phyloP scores from a whole-genome alignment of 2,888 invertebrate species.

The Sphaeridia pumilis region DNA sequence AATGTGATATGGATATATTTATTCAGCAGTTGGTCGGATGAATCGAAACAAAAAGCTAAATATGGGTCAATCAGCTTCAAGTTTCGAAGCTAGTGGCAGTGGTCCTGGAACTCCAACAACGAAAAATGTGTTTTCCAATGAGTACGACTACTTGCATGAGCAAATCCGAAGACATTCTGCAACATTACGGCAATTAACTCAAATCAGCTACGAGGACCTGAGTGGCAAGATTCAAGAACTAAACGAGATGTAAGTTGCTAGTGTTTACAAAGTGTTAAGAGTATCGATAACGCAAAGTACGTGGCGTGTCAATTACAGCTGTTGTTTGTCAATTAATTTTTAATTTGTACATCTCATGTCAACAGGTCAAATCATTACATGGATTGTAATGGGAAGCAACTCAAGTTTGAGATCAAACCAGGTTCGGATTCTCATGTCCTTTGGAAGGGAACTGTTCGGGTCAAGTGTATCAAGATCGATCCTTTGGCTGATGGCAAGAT shows the following conservation, averaged over 20 bases:
- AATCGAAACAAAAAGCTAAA: too few relatives aligned
- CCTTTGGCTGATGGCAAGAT: conserved; percentile 44
- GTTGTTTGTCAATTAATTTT: background rate
- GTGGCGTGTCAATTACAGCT: background rate
- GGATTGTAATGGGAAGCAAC: conserved; percentile 50
- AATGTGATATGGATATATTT: too few relatives aligned
- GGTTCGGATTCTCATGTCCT: conserved; percentile 50
- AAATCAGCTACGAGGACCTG: conserved; percentile 49
- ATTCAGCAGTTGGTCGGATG: too few relatives aligned
- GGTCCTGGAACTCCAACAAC: background rate
- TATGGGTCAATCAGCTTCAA: conserved; percentile 25
- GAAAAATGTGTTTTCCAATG: conserved; percentile 9
- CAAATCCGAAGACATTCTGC: conserved; percentile 36
- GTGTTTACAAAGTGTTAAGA: background rate
- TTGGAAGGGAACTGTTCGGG: conserved; percentile 58
- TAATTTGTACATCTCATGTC: background rate
- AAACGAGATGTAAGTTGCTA: conserved; percentile 49
- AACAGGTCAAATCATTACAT: conserved; percentile 49
- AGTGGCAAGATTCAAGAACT: conserved; percentile 47
- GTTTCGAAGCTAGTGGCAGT: conserved; percentile 12
- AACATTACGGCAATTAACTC: conserved; percentile 40
- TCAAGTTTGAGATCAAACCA: conserved; percentile 53
- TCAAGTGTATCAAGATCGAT: conserved; percentile 53
- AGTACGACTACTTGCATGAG: conserved; percentile 30
- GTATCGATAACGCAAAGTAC: background rate